Evolutionary conservation across 2,888 invertebrate species (phyloP).

Genomic region (Desoria tigrina): DNA sequence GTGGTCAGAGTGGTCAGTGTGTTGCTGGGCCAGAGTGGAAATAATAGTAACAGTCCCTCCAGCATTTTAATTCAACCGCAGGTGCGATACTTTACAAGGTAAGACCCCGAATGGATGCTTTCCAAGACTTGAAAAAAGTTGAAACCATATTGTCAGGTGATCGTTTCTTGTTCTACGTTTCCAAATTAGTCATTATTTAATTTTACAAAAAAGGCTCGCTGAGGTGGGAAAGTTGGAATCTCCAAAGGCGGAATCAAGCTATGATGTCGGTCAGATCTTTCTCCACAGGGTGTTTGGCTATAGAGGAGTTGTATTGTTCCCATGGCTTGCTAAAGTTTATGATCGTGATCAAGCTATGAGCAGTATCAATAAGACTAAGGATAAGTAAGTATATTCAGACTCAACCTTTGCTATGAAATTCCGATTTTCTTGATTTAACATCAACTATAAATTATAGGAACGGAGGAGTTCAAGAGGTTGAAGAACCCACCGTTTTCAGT

Average conservation of each 20-base stretch:
- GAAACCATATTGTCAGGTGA: too few species aligned
- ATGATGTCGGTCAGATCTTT: conserved; percentile 94
- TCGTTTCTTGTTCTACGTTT: neutral
- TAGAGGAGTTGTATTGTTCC: conserved; percentile 92
- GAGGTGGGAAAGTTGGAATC: conserved; percentile 90
- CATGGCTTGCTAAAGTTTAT: conserved; percentile 93
- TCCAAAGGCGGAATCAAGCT: conserved; percentile 83
- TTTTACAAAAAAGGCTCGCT: conserved; percentile 68
- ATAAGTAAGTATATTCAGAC: conserved; percentile 45
- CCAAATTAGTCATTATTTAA: conserved; percentile 12
- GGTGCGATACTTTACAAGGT: neutral
- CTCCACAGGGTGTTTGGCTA: conserved; percentile 96
- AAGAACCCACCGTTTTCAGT: conserved; percentile 54
- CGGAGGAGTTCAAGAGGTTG: conserved; percentile 45
- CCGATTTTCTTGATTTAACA: neutral
- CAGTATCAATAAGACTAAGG: conserved; percentile 60
- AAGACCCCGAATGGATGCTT: too few species aligned
- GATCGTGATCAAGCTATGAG: conserved; percentile 79
- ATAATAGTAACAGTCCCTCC: too few species aligned
- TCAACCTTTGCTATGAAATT: too few species aligned
- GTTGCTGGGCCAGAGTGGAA: too few species aligned
- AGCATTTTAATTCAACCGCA: neutral
- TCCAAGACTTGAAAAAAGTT: too few species aligned
- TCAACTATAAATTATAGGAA: conserved; percentile 15
- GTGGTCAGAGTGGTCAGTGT: too few species aligned